phyloP scores from a whole-genome alignment of 2,113 vertebrate genomes.

The Zosterops borbonicus region DNA sequence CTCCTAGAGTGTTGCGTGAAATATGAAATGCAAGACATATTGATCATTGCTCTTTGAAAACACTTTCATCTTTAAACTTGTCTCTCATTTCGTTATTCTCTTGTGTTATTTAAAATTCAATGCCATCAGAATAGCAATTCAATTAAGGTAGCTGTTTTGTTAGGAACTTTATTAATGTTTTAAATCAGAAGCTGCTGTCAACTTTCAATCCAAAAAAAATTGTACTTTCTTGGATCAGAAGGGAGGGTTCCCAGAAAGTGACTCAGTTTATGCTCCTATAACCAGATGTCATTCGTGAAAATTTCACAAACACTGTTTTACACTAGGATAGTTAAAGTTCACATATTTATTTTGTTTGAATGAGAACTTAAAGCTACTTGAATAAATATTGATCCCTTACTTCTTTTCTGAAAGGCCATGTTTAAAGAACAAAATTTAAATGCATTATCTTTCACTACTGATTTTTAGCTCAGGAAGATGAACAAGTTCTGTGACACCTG shows the following conservation, averaged over 20 bases:
- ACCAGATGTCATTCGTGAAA: background rate
- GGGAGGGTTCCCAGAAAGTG: background rate
- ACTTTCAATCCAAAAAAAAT: background rate
- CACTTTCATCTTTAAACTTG: background rate
- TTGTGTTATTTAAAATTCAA: background rate
- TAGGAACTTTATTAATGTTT: background rate
- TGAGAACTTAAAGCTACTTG: background rate
- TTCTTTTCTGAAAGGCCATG: background rate
- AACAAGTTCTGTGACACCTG: background rate
- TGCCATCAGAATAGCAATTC: background rate
- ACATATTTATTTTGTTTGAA: background rate
- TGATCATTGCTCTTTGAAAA: background rate
- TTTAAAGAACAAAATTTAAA: background rate
- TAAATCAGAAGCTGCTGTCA: background rate
- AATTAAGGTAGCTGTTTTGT: background rate
- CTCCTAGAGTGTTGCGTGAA: background rate
- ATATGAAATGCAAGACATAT: background rate
- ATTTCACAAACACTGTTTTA: background rate
- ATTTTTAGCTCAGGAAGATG: background rate
- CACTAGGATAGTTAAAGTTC: background rate
- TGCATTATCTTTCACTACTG: background rate
- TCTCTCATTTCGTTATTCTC: fast-evolving
- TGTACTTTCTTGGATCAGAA: background rate
- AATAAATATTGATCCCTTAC: background rate
- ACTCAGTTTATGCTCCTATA: background rate